Evolutionary conservation across 2,113 vertebrate genomes (phyloP).

Genomic region (Oncorhynchus nerka): DNA sequence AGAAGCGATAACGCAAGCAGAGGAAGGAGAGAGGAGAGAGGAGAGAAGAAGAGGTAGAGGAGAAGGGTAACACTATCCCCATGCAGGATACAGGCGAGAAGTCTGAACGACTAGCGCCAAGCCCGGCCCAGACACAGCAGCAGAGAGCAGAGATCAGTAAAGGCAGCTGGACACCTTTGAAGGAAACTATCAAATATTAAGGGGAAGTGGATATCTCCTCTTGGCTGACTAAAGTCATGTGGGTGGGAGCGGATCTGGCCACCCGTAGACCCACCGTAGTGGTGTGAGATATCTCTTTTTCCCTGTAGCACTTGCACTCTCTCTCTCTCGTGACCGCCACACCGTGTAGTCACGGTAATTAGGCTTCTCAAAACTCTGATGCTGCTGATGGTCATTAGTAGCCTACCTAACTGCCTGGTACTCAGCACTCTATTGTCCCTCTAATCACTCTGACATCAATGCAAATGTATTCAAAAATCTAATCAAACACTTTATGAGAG

Average conservation of each 20-base stretch:
- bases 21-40: neutral
- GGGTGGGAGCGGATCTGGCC: conserved; percentile 62
- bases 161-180: conserved; percentile 75
- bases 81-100: conserved; percentile 81
- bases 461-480: too few species aligned
- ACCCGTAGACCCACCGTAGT: conserved; percentile 38
- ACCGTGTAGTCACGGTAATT: too few species aligned
- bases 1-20: conserved; percentile 74
- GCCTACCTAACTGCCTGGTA: too few species aligned
- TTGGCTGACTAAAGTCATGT: conserved; percentile 60
- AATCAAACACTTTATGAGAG: too few species aligned
- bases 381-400: too few species aligned
- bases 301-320: neutral
- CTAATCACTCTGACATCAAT: too few species aligned
- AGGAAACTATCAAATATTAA: conserved; percentile 85
- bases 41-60: conserved; percentile 57
- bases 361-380: too few species aligned
- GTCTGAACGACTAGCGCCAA: conserved; percentile 80
- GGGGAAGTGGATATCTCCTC: conserved; percentile 71
- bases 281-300: conserved; percentile 13
- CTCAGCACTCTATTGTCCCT: too few species aligned
- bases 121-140: conserved; percentile 71
- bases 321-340: neutral
- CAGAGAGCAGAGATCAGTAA: conserved; percentile 69
- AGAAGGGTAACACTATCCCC: conserved; percentile 80